Conservation (phyloP, 2,113 vertebrate species). For the Dasypus novemcinctus region DNA sequence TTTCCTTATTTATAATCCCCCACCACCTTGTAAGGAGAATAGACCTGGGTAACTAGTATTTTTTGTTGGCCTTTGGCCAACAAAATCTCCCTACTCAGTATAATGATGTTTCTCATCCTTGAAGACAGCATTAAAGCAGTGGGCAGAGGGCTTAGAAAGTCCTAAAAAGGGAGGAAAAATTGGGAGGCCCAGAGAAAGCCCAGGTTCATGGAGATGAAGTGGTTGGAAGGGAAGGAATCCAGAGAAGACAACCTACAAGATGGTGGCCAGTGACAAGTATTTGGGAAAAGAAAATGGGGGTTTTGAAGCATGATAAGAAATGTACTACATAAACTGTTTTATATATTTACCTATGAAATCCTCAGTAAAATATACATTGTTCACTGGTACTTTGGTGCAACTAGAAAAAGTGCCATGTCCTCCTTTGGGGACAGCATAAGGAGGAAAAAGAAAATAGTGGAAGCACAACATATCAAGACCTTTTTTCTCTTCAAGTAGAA, state of each 20-base stretch:
- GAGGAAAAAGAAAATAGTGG: not conserved
- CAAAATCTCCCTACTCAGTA: not conserved
- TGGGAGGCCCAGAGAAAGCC: not conserved
- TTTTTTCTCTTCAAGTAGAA: not conserved
- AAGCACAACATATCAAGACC: not conserved
- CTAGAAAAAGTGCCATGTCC: not conserved
- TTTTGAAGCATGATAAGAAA: not conserved
- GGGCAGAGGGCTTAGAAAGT: not conserved
- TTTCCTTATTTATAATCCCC: not conserved
- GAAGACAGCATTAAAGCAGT: not conserved
- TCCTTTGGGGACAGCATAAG: not conserved
- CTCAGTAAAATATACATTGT: not conserved
- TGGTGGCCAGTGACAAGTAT: not conserved
- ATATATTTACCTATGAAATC: not conserved
- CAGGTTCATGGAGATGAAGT: not conserved
- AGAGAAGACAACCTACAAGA: not conserved
- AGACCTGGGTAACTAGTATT: not conserved
- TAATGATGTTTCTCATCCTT: not conserved
- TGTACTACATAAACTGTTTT: not conserved
- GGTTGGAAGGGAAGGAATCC: no score
- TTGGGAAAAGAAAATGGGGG: not conserved
- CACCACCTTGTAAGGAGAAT: not conserved
- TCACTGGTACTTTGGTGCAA: not conserved
- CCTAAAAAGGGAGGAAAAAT: not conserved
- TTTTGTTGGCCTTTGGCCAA: not conserved